Percentiles rank a stretch among this genome's conserved stretches.
These are phyloP conservation scores for Gryllus longicercus DNA, from an alignment of 2,888 invertebrate species.

Conservation along the genomic window DNA sequence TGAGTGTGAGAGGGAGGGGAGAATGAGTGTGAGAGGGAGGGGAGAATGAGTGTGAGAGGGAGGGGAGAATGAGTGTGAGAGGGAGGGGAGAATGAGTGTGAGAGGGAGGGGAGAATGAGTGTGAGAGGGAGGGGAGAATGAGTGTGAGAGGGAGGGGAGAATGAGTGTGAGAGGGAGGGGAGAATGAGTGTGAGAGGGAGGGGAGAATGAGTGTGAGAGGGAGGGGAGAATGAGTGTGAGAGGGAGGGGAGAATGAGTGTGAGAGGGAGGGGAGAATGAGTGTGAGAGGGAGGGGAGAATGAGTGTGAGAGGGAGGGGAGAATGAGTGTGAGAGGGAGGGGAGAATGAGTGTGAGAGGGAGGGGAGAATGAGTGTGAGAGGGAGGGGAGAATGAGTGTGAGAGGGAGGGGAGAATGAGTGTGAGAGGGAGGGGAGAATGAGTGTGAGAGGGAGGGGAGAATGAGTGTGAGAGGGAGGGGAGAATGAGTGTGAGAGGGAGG, in stretches of 20 bases:
- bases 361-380: no score
- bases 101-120: not conserved
- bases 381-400: not conserved
- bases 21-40: not conserved
- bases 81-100: not conserved
- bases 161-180: not conserved
- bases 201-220: not conserved
- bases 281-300: not conserved
- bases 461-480: not conserved
- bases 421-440: not conserved
- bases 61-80: not conserved
- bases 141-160: no score
- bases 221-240: not conserved
- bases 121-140: no score
- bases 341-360: no score
- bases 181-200: not conserved
- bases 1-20: not conserved
- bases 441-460: not conserved
- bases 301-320: no score
- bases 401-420: not conserved
- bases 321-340: no score
- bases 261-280: not conserved
- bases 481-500: no score
- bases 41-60: not conserved
- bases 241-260: rapidly evolving